These are phyloP conservation scores for Tyria jacobaeae DNA, from an alignment of 2,888 invertebrate species.

Conservation along the genomic window DNA sequence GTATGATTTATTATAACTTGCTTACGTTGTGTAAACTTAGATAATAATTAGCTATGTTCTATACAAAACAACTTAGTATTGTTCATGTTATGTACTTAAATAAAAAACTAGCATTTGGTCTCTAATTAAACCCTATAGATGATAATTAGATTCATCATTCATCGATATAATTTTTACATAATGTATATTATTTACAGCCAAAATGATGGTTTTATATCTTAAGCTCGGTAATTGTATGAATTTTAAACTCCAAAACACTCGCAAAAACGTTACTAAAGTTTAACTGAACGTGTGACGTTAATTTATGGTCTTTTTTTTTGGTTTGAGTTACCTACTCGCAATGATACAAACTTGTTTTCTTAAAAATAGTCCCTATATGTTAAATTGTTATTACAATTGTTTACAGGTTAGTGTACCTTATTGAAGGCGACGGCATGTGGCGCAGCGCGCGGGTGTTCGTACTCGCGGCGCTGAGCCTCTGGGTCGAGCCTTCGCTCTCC, in stretches of 20 bases:
- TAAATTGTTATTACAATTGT: constrained; percentile 17
- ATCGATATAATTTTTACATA: not conserved
- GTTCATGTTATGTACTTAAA: constrained; percentile 1
- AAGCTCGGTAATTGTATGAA: not conserved
- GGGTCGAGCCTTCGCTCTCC: constrained; percentile 84
- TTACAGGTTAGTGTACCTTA: constrained; percentile 68
- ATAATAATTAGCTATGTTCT: not conserved
- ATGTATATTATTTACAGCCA: not conserved
- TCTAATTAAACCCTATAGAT: not conserved
- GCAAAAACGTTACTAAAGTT: not conserved
- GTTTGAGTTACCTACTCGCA: too few relatives aligned
- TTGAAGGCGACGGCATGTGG: constrained; percentile 88
- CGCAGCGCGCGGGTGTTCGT: constrained; percentile 88
- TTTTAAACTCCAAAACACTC: not conserved
- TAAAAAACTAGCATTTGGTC: not conserved
- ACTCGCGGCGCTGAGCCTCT: constrained; percentile 88
- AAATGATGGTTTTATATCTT: not conserved
- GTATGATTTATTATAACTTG: constrained; percentile 9
- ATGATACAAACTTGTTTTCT: too few relatives aligned
- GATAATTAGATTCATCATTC: not conserved
- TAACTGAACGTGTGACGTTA: too few relatives aligned
- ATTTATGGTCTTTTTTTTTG: too few relatives aligned
- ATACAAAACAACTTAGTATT: not conserved
- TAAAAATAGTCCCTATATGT: not conserved
- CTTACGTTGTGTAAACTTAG: constrained; percentile 5